Percentiles rank a stretch among this genome's conserved stretches.
Evolutionary conservation across 2,113 vertebrate species (phyloP).

Genomic region (Colossoma macropomum): DNA sequence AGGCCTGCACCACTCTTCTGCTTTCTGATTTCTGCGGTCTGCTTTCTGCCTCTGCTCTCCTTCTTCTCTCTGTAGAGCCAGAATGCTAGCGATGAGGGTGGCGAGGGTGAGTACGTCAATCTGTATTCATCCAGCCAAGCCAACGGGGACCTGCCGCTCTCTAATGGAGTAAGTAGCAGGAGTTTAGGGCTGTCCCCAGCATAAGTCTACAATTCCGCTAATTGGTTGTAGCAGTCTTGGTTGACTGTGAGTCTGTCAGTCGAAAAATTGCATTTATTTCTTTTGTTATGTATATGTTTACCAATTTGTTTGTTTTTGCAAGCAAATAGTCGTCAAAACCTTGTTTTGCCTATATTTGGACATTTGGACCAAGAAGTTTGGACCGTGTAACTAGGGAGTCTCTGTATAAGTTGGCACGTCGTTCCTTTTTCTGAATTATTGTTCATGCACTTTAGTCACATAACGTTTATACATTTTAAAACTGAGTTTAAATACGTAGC

Average conservation of each 20-base stretch:
- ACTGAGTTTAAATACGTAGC: no score
- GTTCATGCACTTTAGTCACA: no score
- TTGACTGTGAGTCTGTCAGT: background rate
- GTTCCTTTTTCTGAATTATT: no score
- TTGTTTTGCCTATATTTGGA: no score
- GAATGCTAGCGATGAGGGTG: constrained; percentile 79
- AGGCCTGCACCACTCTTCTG: constrained; percentile 59
- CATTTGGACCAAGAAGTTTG: no score
- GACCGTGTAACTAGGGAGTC: no score
- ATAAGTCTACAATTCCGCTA: background rate
- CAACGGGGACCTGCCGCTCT: constrained; percentile 77
- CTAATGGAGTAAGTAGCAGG: constrained; percentile 83
- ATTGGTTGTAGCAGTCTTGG: background rate
- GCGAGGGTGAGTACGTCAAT: constrained; percentile 86
- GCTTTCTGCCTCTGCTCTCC: constrained; percentile 56
- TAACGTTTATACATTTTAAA: no score
- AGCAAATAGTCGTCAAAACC: no score
- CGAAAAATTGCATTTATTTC: background rate
- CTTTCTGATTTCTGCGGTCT: constrained; percentile 79
- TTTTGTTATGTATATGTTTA: no score
- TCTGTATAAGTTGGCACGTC: no score
- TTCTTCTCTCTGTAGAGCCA: constrained; percentile 82
- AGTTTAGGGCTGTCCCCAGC: background rate
- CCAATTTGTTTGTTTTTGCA: no score
- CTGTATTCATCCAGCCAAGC: constrained; percentile 84